Percentiles rank a stretch among this genome's conserved stretches.
These are phyloP conservation scores for Lepidurus apus DNA, from an alignment of 1,140 invertebrate species.

Conservation along the genomic window DNA sequence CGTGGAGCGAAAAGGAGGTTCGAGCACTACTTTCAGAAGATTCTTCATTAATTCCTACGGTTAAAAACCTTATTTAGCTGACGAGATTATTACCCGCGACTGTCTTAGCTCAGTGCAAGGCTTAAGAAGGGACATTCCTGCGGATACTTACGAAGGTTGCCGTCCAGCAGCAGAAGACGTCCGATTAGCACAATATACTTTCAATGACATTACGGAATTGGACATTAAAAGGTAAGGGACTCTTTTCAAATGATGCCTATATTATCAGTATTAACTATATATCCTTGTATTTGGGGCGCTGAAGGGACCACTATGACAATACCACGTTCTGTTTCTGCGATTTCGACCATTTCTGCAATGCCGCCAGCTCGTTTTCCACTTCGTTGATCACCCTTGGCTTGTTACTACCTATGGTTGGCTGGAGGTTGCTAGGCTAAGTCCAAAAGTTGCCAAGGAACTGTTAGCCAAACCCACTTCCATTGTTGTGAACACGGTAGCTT, in stretches of 20 bases:
- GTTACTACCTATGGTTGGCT: conserved; percentile 1
- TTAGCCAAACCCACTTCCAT: no score
- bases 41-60: conserved; percentile 33
- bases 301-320: conserved; percentile 72
- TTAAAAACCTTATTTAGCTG: conserved; percentile 55
- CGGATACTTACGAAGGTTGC: conserved; percentile 81
- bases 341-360: conserved; percentile 83
- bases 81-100: conserved; percentile 72
- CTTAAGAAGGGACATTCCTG: conserved; percentile 78
- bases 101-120: conserved; percentile 73
- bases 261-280: conserved; percentile 20
- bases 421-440: background rate
- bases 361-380: background rate
- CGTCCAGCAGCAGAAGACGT: conserved; percentile 69
- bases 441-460: background rate
- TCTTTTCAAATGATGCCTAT: conserved; percentile 27
- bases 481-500: no score
- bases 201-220: conserved; percentile 76
- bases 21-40: conserved; percentile 49
- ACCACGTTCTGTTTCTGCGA: conserved; percentile 87
- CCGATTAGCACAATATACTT: conserved; percentile 76
- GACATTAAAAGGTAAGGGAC: conserved; percentile 66
- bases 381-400: conserved; percentile 12
- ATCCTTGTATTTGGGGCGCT: conserved; percentile 43
- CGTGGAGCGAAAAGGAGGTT: conserved; percentile 79